Evolutionary conservation across 2,113 vertebrate genomes (phyloP), one percentile per base, ranked within the genome.

Genomic region (Atractosteus spatula): DNA sequence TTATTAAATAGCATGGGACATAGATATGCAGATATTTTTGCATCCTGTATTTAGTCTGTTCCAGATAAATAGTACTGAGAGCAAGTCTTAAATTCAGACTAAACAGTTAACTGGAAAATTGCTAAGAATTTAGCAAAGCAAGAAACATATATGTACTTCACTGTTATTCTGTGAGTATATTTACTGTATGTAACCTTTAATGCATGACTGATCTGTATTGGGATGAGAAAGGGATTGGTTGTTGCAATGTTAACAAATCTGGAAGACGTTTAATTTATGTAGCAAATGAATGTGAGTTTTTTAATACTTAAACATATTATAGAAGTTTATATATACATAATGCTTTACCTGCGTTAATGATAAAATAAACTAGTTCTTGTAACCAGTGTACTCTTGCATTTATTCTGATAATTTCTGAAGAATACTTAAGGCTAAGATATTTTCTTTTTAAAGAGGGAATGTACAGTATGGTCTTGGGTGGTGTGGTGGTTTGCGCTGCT

Each of bases 261-360:
- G 68, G 55, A 63, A 66, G 69, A 62, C 55, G 54, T 61, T 47
- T 65, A 62, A 72, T 74, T 62, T 76, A 65, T 56, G 55, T 69
- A 73, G 42, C 69, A 71, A 29, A 57, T 74, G 71, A 69, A 70
- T 73, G 71, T 73, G 67, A 64, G 47, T 14, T 75, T 78, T 74
- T 77, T 70, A 70, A 56, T 75, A 70, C 68, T 56, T 57, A 66
- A 70, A 67, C 51, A 75, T 41, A 70, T 41, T 17, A 12, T 67
- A 67, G 54, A 45, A 55, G 8, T 54, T 7, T 17, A 65, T 12
- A 71, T 43, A 68, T 54, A 86, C 63, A 80, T 86, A 81, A 85
- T 87, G 83, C 85, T 90, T 86, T 77, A 77, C 80, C 71, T 81
- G 87, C 88, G 89, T 86, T 88, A 83, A 87, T 85, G 84, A 85